Conservation (phyloP, 2,888 invertebrate genomes). For the Drosophila tanythrix region DNA sequence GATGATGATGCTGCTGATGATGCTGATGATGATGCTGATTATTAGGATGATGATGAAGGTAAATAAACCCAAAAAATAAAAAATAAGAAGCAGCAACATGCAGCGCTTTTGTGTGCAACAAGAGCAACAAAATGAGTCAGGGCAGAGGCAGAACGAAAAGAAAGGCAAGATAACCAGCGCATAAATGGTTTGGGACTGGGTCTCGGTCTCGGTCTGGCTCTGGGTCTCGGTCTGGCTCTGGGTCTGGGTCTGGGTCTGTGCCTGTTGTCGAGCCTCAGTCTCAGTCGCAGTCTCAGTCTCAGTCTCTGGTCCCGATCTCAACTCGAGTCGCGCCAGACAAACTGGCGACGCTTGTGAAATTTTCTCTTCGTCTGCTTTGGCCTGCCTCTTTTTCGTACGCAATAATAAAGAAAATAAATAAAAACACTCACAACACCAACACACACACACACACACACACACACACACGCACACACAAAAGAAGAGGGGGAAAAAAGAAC, state of each 20-base stretch:
- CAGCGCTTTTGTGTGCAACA: conserved; percentile 58
- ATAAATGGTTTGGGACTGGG: conserved; percentile 56
- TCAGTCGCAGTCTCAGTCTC: neutral
- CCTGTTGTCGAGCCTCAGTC: conserved; percentile 5
- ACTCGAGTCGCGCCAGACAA: conserved; percentile 78
- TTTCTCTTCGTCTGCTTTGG: conserved; percentile 62
- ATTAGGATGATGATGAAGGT: conserved; percentile 52
- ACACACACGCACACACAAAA: conserved; percentile 18
- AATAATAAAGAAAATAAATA: conserved; percentile 77
- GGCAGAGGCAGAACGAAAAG: conserved; percentile 52
- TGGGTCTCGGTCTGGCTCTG: conserved; percentile 27
- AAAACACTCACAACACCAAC: conserved; percentile 44
- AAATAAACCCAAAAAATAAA: conserved; percentile 61
- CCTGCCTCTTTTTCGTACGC: conserved; percentile 67
- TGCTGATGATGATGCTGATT: conserved; percentile 7
- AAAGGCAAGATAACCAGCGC: conserved; percentile 70
- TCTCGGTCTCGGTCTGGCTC: conserved; percentile 16
- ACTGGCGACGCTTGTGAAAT: conserved; percentile 83
- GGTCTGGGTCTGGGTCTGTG: conserved; percentile 22
- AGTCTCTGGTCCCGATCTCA: conserved; percentile 20
- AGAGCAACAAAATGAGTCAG: conserved; percentile 52
- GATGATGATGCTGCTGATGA: conserved; percentile 8
- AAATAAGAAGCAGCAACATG: conserved; percentile 49
- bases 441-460: conserved; percentile 40
- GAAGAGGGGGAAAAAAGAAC: conserved; percentile 40